A percentile compares a stretch with the other conserved stretches of the same genome.
These are phyloP conservation scores for Chironomus tepperi DNA, from an alignment of 1,140 invertebrate species.

Conservation along the genomic window DNA sequence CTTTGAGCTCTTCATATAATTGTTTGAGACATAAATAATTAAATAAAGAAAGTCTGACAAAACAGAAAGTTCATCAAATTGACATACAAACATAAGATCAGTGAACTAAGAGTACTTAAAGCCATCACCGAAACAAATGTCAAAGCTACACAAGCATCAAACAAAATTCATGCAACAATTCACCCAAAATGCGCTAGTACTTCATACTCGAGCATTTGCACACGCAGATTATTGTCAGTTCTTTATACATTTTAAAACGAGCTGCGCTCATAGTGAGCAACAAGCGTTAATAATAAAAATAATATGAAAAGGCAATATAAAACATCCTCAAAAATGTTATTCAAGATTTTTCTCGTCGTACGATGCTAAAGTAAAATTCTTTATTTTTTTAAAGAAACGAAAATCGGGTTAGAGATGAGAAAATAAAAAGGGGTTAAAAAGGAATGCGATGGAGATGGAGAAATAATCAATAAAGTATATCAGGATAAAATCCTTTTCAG, in stretches of 20 bases:
- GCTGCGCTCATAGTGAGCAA: neutral
- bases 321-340: neutral
- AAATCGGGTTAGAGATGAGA: neutral
- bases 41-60: no score
- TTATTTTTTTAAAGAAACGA: neutral
- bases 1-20: no score
- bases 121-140: no score
- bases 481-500: neutral
- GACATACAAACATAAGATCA: no score
- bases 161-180: no score
- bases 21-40: no score
- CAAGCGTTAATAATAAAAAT: slow-evolving; percentile 18
- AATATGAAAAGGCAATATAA: neutral
- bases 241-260: no score
- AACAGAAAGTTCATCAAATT: no score
- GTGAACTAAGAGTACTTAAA: no score
- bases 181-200: no score
- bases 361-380: slow-evolving; percentile 1
- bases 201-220: neutral
- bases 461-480: slow-evolving; percentile 23
- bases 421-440: slow-evolving; percentile 12
- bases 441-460: neutral
- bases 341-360: neutral
- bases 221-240: neutral
- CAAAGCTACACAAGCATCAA: no score